Percentiles rank a stretch among this genome's conserved stretches.
phyloP scores from a whole-genome alignment of 2,888 invertebrate species.

The Subacronicta megacephala region DNA sequence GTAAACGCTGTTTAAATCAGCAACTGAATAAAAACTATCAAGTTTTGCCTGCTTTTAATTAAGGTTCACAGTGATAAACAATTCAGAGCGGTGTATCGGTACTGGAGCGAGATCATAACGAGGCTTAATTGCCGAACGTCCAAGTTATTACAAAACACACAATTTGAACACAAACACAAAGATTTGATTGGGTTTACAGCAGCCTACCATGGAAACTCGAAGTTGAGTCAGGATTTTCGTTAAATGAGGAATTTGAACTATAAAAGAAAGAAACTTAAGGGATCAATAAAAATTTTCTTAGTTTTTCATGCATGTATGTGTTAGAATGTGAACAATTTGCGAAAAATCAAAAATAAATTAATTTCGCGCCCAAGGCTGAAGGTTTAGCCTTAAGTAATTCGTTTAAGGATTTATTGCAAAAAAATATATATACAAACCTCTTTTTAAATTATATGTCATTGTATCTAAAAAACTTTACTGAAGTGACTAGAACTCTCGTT shows the following conservation, averaged over 20 bases:
- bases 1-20: not conserved
- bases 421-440: too few relatives aligned
- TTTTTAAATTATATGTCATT: too few relatives aligned
- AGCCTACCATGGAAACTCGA: slow-evolving; percentile 35
- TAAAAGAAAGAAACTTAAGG: too few relatives aligned
- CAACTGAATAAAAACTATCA: slow-evolving; percentile 3
- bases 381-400: too few relatives aligned
- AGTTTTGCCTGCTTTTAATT: slow-evolving; percentile 43
- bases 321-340: too few relatives aligned
- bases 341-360: too few relatives aligned
- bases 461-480: too few relatives aligned
- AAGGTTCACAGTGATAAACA: slow-evolving; percentile 42
- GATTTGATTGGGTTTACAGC: slow-evolving; percentile 52
- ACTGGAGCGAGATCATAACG: slow-evolving; percentile 51
- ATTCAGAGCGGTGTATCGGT: slow-evolving; percentile 34
- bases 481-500: too few relatives aligned
- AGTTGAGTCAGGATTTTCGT: slow-evolving; percentile 10
- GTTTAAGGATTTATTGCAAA: too few relatives aligned
- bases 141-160: slow-evolving; percentile 57
- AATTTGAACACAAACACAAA: slow-evolving; percentile 55
- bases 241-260: not conserved
- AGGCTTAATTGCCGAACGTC: slow-evolving; percentile 50
- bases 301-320: too few relatives aligned
- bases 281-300: too few relatives aligned
- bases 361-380: too few relatives aligned